These are phyloP conservation scores for Saccopteryx bilineata DNA, from an alignment of 2,113 vertebrate genomes.

Conservation along the genomic window DNA sequence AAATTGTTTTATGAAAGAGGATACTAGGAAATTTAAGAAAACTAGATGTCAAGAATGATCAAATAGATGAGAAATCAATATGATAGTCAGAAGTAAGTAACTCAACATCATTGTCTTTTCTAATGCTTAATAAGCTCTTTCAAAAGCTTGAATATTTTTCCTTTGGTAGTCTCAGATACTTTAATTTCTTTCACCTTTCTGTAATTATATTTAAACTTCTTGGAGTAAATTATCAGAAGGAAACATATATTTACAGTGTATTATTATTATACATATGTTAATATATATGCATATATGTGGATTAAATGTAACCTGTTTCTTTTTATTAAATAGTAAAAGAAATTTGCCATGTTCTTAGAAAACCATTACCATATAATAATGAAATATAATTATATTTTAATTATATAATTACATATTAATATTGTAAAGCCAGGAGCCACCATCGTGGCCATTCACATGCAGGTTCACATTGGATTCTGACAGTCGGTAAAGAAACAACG, in stretches of 20 bases:
- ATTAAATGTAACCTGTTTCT: not conserved
- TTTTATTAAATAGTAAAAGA: not conserved
- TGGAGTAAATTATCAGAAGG: not conserved
- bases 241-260: not conserved
- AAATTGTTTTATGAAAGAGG: not conserved
- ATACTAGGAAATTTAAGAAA: not conserved
- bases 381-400: not conserved
- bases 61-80: not conserved
- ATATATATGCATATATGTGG: not conserved
- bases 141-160: not conserved
- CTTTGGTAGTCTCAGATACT: not conserved
- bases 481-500: too few species aligned
- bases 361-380: not conserved
- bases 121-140: not conserved
- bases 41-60: not conserved
- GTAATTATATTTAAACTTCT: not conserved
- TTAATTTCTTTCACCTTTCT: not conserved
- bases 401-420: not conserved
- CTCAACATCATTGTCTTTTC: not conserved
- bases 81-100: not conserved
- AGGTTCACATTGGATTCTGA: too few species aligned
- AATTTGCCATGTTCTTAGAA: not conserved
- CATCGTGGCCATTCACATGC: too few species aligned
- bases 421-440: too few species aligned
- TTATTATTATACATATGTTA: not conserved